A percentile compares a stretch with the other conserved stretches of the same genome.
phyloP scores from a whole-genome alignment of 2,113 vertebrate species.

The Neodontobutis hainanensis region DNA sequence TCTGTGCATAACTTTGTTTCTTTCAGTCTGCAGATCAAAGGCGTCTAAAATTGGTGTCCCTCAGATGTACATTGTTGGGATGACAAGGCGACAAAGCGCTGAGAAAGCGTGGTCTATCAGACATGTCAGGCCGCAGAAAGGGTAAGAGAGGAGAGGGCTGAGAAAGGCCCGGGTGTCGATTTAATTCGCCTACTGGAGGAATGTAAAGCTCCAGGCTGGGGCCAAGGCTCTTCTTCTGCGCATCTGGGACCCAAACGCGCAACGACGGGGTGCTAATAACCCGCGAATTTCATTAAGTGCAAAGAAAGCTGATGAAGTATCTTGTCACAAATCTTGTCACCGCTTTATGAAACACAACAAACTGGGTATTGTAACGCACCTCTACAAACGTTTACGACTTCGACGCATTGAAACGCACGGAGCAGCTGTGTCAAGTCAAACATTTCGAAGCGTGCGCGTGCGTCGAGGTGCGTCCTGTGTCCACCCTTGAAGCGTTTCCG shows the following conservation, averaged over 20 bases:
- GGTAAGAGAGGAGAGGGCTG: slow-evolving; percentile 56
- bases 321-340: slow-evolving; percentile 1
- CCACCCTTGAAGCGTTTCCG: slow-evolving; percentile 81
- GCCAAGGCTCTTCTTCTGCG: slow-evolving; percentile 22
- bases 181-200: slow-evolving; percentile 69
- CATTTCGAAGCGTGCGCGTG: not conserved
- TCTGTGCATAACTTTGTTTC: slow-evolving; percentile 88
- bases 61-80: slow-evolving; percentile 88
- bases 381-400: not conserved
- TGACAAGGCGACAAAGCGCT: slow-evolving; percentile 86
- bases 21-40: slow-evolving; percentile 95
- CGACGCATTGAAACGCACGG: not conserved
- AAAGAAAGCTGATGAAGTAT: not conserved
- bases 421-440: slow-evolving; percentile 24
- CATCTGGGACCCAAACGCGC: slow-evolving; percentile 12
- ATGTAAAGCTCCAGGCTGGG: slow-evolving; percentile 52
- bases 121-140: slow-evolving; percentile 85
- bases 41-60: slow-evolving; percentile 80
- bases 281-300: not conserved
- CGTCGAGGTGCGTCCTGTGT: slow-evolving; percentile 21
- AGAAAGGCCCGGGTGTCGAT: slow-evolving; percentile 65
- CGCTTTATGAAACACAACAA: slow-evolving; percentile 8
- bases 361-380: not conserved
- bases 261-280: slow-evolving; percentile 6
- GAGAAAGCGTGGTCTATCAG: slow-evolving; percentile 87